Percentiles rank a stretch among this genome's conserved stretches.
These are phyloP conservation scores for Chrysodeixis includens DNA, from an alignment of 2,888 invertebrate genomes.

Conservation along the genomic window DNA sequence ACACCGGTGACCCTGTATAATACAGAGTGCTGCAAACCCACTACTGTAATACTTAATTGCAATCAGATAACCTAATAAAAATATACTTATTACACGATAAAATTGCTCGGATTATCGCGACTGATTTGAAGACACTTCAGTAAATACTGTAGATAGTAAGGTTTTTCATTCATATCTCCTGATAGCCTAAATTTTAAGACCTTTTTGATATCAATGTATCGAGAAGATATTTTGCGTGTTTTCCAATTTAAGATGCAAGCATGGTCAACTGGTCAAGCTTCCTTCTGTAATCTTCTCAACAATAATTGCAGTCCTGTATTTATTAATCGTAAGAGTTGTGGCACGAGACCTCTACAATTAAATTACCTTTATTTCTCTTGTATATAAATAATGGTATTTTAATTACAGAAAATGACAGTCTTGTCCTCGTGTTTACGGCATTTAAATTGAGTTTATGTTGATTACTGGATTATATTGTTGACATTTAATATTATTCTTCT, in stretches of 20 bases:
- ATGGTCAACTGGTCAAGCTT: neutral
- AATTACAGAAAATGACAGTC: neutral
- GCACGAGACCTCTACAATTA: neutral
- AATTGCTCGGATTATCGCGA: constrained; percentile 12
- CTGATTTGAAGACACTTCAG: constrained; percentile 6
- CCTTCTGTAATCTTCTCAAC: neutral
- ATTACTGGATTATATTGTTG: neutral
- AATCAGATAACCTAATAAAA: constrained; percentile 40
- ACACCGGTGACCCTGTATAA: constrained; percentile 53
- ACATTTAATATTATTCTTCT: too few relatives aligned
- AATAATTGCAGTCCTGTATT: neutral
- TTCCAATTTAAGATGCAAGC: neutral
- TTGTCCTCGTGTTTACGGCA: neutral
- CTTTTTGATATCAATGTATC: too few relatives aligned
- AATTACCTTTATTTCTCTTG: neutral
- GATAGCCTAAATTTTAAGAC: neutral
- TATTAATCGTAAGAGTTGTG: neutral
- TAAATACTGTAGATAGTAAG: constrained; percentile 6
- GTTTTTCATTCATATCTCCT: neutral
- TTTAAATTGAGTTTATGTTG: neutral
- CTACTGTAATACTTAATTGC: constrained; percentile 31
- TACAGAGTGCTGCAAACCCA: constrained; percentile 41
- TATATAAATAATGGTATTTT: neutral
- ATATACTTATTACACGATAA: constrained; percentile 19
- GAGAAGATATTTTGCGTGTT: too few relatives aligned